Evolutionary conservation across 2,113 vertebrate genomes (phyloP).

Genomic region (Sapajus apella): DNA sequence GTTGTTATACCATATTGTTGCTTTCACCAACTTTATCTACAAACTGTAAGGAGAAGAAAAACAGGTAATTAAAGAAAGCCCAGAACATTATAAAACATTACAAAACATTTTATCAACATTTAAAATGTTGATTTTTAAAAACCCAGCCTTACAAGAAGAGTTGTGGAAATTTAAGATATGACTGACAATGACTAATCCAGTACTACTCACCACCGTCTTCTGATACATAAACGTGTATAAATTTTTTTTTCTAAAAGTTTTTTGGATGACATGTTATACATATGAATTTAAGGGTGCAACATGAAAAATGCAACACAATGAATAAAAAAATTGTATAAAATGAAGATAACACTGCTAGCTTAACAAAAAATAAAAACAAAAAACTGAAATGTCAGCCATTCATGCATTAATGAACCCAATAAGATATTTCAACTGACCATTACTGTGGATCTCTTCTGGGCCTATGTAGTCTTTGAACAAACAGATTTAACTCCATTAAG

Average conservation of each 20-base stretch:
- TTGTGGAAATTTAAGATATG: slow-evolving; percentile 74
- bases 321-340: slow-evolving; percentile 82
- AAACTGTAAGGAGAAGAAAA: slow-evolving; percentile 87
- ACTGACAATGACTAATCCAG: slow-evolving; percentile 77
- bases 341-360: slow-evolving; percentile 82
- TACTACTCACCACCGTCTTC: slow-evolving; percentile 80
- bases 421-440: slow-evolving; percentile 95
- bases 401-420: slow-evolving; percentile 88
- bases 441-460: slow-evolving; percentile 92
- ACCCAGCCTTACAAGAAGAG: slow-evolving; percentile 64
- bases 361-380: slow-evolving; percentile 74
- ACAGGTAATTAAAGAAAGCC: slow-evolving; percentile 58
- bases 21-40: slow-evolving; percentile 96
- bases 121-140: slow-evolving; percentile 33
- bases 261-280: slow-evolving; percentile 83
- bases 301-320: slow-evolving; percentile 85
- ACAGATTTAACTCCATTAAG: slow-evolving; percentile 86
- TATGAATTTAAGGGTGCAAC: slow-evolving; percentile 81
- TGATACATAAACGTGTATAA: slow-evolving; percentile 63
- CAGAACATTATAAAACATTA: not conserved
- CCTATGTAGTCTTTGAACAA: slow-evolving; percentile 95
- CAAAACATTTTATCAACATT: not conserved
- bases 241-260: slow-evolving; percentile 75
- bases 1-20: slow-evolving; percentile 98
- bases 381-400: slow-evolving; percentile 80